A percentile compares a stretch with the other conserved stretches of the same genome.
These are phyloP conservation scores for Ciona savignyi DNA, from an alignment of 23 tunicate species.

Conservation along the genomic window DNA sequence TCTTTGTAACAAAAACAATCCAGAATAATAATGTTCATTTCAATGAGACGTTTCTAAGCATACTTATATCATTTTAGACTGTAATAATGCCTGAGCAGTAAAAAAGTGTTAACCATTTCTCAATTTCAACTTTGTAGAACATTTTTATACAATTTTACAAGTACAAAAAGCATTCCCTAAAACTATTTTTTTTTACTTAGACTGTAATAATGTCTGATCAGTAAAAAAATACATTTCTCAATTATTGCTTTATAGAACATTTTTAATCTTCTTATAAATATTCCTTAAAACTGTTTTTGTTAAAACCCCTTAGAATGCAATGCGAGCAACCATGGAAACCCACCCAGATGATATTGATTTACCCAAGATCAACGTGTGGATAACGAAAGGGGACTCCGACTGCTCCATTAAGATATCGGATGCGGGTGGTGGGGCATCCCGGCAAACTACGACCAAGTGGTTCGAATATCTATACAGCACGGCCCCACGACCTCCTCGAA, in stretches of 20 bases:
- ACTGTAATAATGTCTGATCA: too few relatives aligned
- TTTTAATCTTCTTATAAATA: background rate
- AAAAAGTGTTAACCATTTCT: too few relatives aligned
- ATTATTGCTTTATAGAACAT: background rate
- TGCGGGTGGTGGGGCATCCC: constrained; percentile 88
- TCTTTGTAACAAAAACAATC: too few relatives aligned
- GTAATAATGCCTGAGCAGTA: too few relatives aligned
- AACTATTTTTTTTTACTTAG: too few relatives aligned
- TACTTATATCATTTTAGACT: too few relatives aligned
- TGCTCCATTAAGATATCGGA: constrained; percentile 85
- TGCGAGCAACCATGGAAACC: constrained; percentile 97
- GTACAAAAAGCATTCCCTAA: too few relatives aligned
- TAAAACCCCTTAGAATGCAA: constrained; percentile 61
- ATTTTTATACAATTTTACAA: too few relatives aligned
- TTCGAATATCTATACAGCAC: constrained; percentile 95
- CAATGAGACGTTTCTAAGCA: too few relatives aligned
- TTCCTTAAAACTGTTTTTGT: background rate
- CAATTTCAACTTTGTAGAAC: too few relatives aligned
- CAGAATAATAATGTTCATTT: too few relatives aligned
- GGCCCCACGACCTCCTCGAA: constrained; percentile 86
- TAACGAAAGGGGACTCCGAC: constrained; percentile 85
- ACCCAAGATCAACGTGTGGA: constrained; percentile 52
- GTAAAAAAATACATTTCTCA: background rate
- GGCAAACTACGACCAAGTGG: constrained; percentile 56
- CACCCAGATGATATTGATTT: constrained; percentile 69